These are phyloP conservation scores for Danaus melanippus DNA, from an alignment of 1,140 invertebrate species.

Conservation along the genomic window DNA sequence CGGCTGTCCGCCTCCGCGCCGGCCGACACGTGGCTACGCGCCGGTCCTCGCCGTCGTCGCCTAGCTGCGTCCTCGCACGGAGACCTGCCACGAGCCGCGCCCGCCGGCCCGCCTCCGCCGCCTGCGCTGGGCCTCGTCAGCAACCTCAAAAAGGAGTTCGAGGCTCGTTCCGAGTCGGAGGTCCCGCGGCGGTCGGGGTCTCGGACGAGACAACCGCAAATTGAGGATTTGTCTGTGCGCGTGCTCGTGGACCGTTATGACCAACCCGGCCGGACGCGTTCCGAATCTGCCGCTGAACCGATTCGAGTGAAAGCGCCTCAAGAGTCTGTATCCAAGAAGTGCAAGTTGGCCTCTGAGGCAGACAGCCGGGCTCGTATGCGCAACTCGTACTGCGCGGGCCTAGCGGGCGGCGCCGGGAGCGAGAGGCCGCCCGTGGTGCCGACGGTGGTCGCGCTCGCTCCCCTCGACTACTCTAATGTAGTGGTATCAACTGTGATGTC, in stretches of 20 bases:
- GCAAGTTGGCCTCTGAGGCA: constrained; percentile 22
- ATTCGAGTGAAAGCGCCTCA: constrained; percentile 16
- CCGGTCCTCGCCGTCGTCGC: constrained; percentile 58
- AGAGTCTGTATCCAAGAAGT: constrained; percentile 30
- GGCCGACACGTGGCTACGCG: constrained; percentile 73
- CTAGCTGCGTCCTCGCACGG: constrained; percentile 42
- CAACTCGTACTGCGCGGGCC: constrained; percentile 38
- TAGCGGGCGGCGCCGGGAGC: constrained; percentile 11
- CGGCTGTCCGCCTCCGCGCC: constrained; percentile 77
- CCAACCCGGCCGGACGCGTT: constrained; percentile 33
- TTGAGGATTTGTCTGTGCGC: constrained; percentile 81
- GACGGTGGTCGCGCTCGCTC: constrained; percentile 28
- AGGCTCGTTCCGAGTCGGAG: constrained; percentile 78
- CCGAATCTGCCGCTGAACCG: constrained; percentile 32
- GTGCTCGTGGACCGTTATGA: constrained; percentile 82
- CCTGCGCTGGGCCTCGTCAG: constrained; percentile 72
- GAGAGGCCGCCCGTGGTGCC: constrained; percentile 37
- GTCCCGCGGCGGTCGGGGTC: constrained; percentile 25
- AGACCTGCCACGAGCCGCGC: constrained; percentile 45
- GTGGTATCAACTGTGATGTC: constrained; percentile 77
- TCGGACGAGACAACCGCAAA: constrained; percentile 23
- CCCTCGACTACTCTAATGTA: constrained; percentile 58
- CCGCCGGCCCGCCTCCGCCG: constrained; percentile 32
- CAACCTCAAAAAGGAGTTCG: constrained; percentile 89
- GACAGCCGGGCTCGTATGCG: constrained; percentile 25